phyloP scores from a whole-genome alignment of 2,888 invertebrate genomes.

The Limnephilus marmoratus region DNA sequence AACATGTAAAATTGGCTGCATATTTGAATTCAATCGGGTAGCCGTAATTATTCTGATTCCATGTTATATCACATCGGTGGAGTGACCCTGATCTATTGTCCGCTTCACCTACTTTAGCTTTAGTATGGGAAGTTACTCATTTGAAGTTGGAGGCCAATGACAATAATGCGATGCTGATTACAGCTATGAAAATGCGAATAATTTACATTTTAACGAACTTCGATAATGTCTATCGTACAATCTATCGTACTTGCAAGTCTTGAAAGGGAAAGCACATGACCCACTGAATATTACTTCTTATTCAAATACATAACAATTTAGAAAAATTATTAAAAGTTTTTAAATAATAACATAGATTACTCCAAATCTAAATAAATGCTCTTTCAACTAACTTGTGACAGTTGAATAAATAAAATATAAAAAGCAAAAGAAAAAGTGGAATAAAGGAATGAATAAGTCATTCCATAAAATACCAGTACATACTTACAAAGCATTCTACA shows the following conservation, averaged over 20 bases:
- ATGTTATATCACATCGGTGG: constrained; percentile 21
- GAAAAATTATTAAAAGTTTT: neutral
- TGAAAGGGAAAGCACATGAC: neutral
- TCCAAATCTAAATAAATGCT: neutral
- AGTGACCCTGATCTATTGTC: constrained; percentile 64
- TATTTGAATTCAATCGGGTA: neutral
- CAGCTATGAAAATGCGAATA: neutral
- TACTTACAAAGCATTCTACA: neutral
- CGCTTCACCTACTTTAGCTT: constrained; percentile 61
- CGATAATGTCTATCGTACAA: neutral
- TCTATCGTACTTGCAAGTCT: neutral
- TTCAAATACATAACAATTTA: neutral
- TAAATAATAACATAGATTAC: neutral
- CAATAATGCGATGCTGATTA: neutral
- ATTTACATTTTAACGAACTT: neutral
- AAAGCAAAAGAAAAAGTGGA: neutral
- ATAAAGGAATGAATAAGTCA: neutral
- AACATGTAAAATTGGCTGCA: neutral
- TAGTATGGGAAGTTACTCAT: constrained; percentile 62
- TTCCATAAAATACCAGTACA: neutral
- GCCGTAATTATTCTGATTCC: constrained; percentile 24
- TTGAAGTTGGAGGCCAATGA: constrained; percentile 47
- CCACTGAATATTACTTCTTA: neutral
- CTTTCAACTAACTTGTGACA: neutral
- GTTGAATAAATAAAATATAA: constrained; percentile 5